A percentile compares a stretch with the other conserved stretches of the same genome.
phyloP scores from a whole-genome alignment of 2,113 vertebrate genomes.

The Scolopax mira region DNA sequence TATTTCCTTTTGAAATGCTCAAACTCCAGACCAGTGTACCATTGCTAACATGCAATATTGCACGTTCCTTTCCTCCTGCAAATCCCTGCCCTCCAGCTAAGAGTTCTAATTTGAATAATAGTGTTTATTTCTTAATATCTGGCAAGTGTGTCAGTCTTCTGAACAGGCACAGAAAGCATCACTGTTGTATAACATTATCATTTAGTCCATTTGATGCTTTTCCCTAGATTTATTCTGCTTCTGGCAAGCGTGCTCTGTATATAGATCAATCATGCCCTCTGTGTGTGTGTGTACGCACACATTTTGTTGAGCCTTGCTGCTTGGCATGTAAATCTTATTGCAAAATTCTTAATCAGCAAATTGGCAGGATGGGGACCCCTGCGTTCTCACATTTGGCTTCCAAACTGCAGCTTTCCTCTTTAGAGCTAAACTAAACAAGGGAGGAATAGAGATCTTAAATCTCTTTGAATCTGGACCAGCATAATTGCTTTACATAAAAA shows the following conservation, averaged over 20 bases:
- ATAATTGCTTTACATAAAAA: slow-evolving; percentile 16
- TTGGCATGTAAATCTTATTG: not conserved
- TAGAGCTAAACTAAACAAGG: not conserved
- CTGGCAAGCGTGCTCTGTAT: not conserved
- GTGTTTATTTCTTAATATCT: not conserved
- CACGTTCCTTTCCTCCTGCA: not conserved
- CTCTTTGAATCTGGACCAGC: slow-evolving; percentile 20
- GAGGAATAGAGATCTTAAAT: not conserved
- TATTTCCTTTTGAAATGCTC: not conserved
- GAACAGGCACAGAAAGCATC: not conserved
- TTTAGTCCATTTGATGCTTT: not conserved
- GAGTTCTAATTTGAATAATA: not conserved
- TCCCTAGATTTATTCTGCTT: not conserved
- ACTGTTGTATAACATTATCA: not conserved
- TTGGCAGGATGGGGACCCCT: not conserved
- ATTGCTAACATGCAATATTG: not conserved
- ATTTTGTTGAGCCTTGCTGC: not conserved
- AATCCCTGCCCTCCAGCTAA: not conserved
- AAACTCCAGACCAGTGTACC: not conserved
- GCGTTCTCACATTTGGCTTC: not conserved
- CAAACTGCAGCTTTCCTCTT: not conserved
- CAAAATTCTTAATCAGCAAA: not conserved
- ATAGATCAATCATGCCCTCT: not conserved
- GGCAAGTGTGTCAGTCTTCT: not conserved
- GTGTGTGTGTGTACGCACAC: not conserved